Evolutionary conservation across 2,113 vertebrate genomes (phyloP).

Genomic region (Cyphomyrus discorhynchus): DNA sequence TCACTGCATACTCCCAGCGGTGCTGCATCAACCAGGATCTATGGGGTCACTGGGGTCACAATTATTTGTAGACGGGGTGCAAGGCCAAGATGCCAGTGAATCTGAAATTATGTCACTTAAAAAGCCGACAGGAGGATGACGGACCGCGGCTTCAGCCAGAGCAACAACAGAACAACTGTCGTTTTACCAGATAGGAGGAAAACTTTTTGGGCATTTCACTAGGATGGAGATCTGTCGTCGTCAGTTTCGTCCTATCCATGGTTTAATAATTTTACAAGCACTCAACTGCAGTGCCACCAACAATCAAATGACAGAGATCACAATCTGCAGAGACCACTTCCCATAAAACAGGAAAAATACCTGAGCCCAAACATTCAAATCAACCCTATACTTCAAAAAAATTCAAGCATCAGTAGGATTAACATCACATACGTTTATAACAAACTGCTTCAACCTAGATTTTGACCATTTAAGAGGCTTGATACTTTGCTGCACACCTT

Average conservation of each 20-base stretch:
- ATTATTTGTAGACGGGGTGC: background rate
- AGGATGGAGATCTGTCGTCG: background rate
- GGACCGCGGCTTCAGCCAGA: background rate
- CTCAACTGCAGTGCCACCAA: background rate
- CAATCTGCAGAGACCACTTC: background rate
- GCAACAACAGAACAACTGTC: background rate
- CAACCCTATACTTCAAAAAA: background rate
- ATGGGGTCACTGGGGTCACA: background rate
- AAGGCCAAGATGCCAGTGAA: background rate
- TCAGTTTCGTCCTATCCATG: background rate
- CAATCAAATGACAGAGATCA: background rate
- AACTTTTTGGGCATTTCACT: background rate
- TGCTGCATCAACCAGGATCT: background rate
- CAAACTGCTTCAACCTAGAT: background rate
- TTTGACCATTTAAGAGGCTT: background rate
- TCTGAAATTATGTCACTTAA: background rate
- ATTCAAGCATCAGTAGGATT: background rate
- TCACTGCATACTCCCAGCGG: background rate
- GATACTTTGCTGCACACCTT: background rate
- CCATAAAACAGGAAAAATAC: background rate
- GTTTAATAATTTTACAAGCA: background rate
- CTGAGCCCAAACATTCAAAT: background rate
- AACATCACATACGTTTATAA: background rate
- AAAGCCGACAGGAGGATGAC: background rate
- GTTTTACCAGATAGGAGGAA: background rate